These are phyloP conservation scores for Lamellibrachia satsuma DNA, from an alignment of 2,888 invertebrate species.

Conservation along the genomic window DNA sequence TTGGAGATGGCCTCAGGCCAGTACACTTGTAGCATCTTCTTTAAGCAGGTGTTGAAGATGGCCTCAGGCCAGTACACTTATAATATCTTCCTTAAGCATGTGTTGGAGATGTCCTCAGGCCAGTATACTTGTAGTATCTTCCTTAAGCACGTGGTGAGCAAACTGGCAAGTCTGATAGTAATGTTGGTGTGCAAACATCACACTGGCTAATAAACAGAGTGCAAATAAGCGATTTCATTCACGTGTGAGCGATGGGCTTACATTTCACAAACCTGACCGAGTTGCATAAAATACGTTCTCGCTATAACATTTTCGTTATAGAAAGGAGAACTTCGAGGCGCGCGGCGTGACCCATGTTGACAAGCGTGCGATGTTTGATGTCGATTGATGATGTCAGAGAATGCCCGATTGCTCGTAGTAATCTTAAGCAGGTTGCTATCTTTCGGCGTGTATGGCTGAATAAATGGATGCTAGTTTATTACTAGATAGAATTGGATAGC, in stretches of 20 bases:
- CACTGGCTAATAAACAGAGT: neutral
- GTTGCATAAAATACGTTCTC: neutral
- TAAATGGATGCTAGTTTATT: neutral
- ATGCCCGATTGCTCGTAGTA: neutral
- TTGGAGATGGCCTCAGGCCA: too few relatives aligned
- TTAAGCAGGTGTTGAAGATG: too few relatives aligned
- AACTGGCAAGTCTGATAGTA: neutral
- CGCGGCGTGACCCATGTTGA: neutral
- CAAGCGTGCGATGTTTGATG: neutral
- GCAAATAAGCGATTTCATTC: neutral
- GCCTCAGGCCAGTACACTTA: too few relatives aligned
- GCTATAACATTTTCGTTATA: neutral
- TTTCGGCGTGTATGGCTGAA: neutral
- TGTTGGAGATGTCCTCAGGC: too few relatives aligned
- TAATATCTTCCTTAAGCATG: too few relatives aligned
- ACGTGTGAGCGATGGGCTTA: neutral
- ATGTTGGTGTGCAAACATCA: neutral
- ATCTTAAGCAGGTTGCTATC: neutral
- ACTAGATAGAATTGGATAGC: neutral
- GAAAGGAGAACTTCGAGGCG: neutral
- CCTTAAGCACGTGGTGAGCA: too few relatives aligned
- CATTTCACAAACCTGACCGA: neutral
- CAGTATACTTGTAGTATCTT: too few relatives aligned
- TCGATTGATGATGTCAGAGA: neutral
- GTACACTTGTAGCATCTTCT: too few relatives aligned